These are phyloP conservation scores for Sebastes dallii DNA, from an alignment of 2,797 vertebrate species.

Conservation along the genomic window DNA sequence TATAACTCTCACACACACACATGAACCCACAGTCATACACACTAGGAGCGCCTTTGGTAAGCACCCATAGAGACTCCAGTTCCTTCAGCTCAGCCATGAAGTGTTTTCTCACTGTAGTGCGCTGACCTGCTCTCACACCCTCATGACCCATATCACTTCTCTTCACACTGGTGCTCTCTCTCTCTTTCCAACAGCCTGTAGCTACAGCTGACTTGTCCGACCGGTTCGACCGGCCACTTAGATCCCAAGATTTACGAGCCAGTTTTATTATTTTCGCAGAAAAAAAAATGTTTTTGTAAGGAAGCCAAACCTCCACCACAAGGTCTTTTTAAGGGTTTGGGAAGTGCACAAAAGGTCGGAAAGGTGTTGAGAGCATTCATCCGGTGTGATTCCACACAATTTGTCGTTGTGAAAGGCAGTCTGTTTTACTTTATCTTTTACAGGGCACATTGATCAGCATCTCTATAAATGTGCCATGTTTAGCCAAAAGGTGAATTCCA, in stretches of 20 bases:
- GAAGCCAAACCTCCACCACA: conserved; percentile 16
- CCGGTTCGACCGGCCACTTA: conserved; percentile 8
- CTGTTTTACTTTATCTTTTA: neutral
- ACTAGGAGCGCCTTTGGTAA: conserved; percentile 1
- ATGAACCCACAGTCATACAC: neutral
- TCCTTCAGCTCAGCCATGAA: conserved; percentile 20
- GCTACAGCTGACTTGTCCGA: conserved; percentile 25
- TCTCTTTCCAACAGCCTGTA: conserved; percentile 9
- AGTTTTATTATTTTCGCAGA: conserved; percentile 24
- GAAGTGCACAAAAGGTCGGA: conserved; percentile 13
- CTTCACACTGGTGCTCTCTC: conserved; percentile 18
- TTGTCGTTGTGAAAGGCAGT: neutral
- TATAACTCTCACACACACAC: conserved; percentile 22
- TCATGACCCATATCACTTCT: conserved; percentile 41
- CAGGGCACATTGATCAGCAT: neutral
- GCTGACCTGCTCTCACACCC: conserved; percentile 57
- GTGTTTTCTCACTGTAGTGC: conserved; percentile 39
- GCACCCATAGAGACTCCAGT: conserved; percentile 30
- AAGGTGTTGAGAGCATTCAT: conserved; percentile 10
- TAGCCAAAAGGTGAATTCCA: neutral
- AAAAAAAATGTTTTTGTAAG: conserved; percentile 17
- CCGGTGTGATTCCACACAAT: neutral
- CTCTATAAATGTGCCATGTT: neutral
- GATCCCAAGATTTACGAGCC: conserved; percentile 34
- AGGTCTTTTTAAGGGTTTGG: conserved; percentile 3